Evolutionary conservation across 2,888 invertebrate species (phyloP).

Genomic region (Bombylius discolor): DNA sequence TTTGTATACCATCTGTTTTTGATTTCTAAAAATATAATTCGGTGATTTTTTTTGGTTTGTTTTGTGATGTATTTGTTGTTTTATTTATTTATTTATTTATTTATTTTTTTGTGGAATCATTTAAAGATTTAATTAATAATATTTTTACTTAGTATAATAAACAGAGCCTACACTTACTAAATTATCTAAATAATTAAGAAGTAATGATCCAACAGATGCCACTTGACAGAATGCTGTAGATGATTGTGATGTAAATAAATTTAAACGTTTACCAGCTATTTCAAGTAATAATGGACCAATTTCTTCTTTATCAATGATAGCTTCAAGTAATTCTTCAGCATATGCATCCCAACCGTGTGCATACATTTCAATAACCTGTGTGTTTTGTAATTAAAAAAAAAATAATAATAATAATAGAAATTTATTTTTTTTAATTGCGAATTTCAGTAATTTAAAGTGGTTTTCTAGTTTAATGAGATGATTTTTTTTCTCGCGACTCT

Average conservation of each 20-base stretch:
- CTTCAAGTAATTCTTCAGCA: slow-evolving; percentile 48
- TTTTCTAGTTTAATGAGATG: too few species aligned
- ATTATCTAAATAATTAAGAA: slow-evolving; percentile 62
- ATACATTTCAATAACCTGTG: slow-evolving; percentile 46
- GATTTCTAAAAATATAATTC: slow-evolving; percentile 8
- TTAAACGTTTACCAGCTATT: slow-evolving; percentile 69
- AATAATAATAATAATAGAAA: too few species aligned
- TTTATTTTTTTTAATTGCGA: background rate
- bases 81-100: too few species aligned
- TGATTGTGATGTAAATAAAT: slow-evolving; percentile 48
- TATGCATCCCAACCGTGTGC: slow-evolving; percentile 48
- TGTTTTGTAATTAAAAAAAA: too few species aligned
- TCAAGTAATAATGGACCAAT: slow-evolving; percentile 60
- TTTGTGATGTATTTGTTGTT: background rate
- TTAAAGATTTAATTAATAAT: too few species aligned
- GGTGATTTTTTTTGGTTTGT: background rate
- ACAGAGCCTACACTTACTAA: slow-evolving; percentile 39
- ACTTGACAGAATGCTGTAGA: slow-evolving; percentile 51
- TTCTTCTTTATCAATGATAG: slow-evolving; percentile 54
- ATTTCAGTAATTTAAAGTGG: too few species aligned
- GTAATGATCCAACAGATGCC: slow-evolving; percentile 60
- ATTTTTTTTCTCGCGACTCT: too few species aligned
- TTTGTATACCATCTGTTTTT: slow-evolving; percentile 17
- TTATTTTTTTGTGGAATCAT: too few species aligned
- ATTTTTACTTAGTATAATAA: slow-evolving; percentile 15